phyloP scores from a whole-genome alignment of 2,113 vertebrate species.

The Tragelaphus buxtoni region DNA sequence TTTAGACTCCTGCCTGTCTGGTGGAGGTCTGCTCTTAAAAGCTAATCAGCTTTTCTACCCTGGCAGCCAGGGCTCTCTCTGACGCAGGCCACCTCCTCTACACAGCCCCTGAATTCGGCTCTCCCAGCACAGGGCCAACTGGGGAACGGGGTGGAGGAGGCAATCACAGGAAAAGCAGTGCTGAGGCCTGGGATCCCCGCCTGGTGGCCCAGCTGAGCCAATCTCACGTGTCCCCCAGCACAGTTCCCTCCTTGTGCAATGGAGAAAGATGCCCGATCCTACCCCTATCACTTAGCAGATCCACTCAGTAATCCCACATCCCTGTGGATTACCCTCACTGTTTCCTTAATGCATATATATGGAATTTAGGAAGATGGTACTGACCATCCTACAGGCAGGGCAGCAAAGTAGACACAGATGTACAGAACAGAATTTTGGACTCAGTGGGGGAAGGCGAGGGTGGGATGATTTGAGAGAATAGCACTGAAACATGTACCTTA shows the following conservation, averaged over 20 bases:
- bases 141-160: rapidly evolving
- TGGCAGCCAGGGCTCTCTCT: not conserved
- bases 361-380: not conserved
- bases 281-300: not conserved
- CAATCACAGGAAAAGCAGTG: not conserved
- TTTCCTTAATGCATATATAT: not conserved
- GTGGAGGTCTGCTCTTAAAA: constrained; percentile 69
- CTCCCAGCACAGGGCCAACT: not conserved
- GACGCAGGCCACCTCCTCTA: not conserved
- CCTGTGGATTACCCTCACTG: not conserved
- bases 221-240: not conserved
- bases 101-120: not conserved
- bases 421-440: not conserved
- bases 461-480: not conserved
- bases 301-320: not conserved
- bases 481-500: not conserved
- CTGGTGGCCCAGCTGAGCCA: not conserved
- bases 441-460: not conserved
- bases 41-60: constrained; percentile 59
- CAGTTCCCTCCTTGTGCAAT: not conserved
- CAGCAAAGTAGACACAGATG: not conserved
- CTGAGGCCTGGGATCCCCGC: not conserved
- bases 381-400: not conserved
- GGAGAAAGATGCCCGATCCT: too few species aligned
- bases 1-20: constrained; percentile 61